A percentile compares a stretch with the other conserved stretches of the same genome.
Evolutionary conservation across 2,888 invertebrate genomes (phyloP).

Genomic region (Eupithecia abbreviata): DNA sequence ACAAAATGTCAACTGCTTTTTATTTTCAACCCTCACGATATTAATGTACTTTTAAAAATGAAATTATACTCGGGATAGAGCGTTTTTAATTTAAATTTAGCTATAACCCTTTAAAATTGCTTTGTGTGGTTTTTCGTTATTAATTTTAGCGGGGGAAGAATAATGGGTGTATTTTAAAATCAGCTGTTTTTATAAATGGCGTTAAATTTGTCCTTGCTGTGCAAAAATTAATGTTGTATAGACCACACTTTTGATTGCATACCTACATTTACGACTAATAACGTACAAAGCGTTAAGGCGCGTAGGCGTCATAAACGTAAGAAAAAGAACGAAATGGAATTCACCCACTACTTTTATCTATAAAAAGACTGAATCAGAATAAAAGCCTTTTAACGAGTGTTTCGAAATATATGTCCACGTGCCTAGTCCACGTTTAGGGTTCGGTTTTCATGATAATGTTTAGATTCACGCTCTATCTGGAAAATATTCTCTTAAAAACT

Average conservation of each 20-base stretch:
- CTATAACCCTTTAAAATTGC: slow-evolving; percentile 23
- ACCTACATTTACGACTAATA: neutral
- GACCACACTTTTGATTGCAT: neutral
- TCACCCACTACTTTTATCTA: too few relatives aligned
- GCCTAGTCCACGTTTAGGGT: neutral
- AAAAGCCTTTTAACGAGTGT: neutral
- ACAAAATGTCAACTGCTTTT: slow-evolving; percentile 51
- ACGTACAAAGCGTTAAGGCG: neutral
- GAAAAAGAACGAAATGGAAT: neutral
- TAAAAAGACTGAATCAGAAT: too few relatives aligned
- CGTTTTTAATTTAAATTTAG: slow-evolving; percentile 18
- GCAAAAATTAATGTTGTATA: neutral
- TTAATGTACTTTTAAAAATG: slow-evolving; percentile 30
- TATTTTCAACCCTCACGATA: slow-evolving; percentile 26
- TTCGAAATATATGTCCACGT: neutral
- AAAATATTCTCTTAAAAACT: neutral
- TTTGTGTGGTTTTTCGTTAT: slow-evolving; percentile 8
- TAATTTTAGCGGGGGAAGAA: neutral
- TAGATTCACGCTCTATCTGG: neutral
- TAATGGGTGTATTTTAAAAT: slow-evolving; percentile 3
- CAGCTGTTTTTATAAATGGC: slow-evolving; percentile 9
- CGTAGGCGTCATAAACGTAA: neutral
- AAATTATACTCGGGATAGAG: slow-evolving; percentile 14
- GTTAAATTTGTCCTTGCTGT: neutral
- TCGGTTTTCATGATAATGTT: neutral